Conservation (phyloP, 2,113 vertebrate species). For the Microcebus ravelobensis region DNA sequence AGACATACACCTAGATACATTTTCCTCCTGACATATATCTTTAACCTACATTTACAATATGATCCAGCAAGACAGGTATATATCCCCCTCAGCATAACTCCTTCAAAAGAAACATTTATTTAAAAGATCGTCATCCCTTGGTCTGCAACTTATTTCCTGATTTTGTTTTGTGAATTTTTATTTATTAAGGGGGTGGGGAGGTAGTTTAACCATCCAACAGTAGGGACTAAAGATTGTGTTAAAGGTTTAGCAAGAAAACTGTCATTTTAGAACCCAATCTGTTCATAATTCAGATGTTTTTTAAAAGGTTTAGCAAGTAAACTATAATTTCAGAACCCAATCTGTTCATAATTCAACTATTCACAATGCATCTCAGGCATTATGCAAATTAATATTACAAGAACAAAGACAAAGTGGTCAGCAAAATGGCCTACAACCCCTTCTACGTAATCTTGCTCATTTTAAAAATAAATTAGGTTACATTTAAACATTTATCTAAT, state of each 20-base stretch:
- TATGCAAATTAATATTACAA: conserved; percentile 19
- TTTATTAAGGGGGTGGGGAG: neutral
- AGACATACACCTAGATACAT: neutral
- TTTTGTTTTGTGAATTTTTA: conserved; percentile 1
- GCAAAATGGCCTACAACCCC: neutral
- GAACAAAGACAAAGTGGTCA: neutral
- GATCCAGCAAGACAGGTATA: neutral
- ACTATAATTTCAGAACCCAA: neutral
- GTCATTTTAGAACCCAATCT: neutral
- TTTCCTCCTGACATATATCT: conserved; percentile 43
- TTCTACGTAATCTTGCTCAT: neutral
- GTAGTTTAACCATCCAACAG: neutral
- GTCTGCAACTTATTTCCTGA: conserved; percentile 33
- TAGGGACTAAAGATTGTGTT: neutral
- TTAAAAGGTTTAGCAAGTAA: conserved; percentile 18
- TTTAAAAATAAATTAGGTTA: conserved; percentile 37
- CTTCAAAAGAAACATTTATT: conserved; percentile 11
- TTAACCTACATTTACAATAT: neutral
- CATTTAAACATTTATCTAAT: conserved; percentile 42
- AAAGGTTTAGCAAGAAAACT: neutral
- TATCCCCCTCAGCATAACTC: neutral
- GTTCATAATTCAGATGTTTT: conserved; percentile 44
- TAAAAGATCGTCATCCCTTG: neutral
- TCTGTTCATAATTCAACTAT: conserved; percentile 39
- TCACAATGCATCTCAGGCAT: neutral